Base-by-base conservation (phyloP, 2,113 vertebrate genomes). In the Carassius auratus region DNA sequence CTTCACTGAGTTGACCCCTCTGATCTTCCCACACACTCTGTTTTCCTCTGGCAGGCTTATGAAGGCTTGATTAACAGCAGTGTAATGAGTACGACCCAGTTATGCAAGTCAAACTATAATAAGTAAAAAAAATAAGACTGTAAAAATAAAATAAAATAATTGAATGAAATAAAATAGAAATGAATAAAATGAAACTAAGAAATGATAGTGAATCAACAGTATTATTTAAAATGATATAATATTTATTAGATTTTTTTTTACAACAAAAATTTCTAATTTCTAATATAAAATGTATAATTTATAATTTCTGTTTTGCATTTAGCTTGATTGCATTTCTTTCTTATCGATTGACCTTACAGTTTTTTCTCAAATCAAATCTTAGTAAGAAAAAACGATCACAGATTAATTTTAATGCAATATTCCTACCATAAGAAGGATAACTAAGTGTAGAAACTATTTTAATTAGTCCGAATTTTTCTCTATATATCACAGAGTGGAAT, bases 11-110 rank as follows among this genome's bases (percentile, higher is more conserved):
- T 19, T 21, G 6, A 33, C 57, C 33, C 33, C 76, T 59, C 81
- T 84, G 48, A 36, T 33, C 48, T 84, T 81, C 77, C 36, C 76
- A 78, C 52, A 59, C 77, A 74, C 33, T 59, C 57, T 38, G 33
- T 61, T 36, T 59, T 61, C 33, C 52, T 36, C 52, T 33, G 6
- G 42, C 10, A 42, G 55, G 19, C 14, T 42, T 59, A 59, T 38
- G 4, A 38, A 12, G 19, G 19, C 36, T 45, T 73, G 69, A 42
- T n/a, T 45, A n/a, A 21, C 30, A 69, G 19, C 68, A 71, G 33
- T 21, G 9, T 42, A 42, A 71, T 42, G 17, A 71, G 68, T 36
- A 33, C 36, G 21, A 21, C 19, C 17, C 26, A 77, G 23, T 36
- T 21, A 77, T 55, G 15, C 50, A 57, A 21, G 15, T 36, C 33